Base-by-base conservation (phyloP, 2,888 invertebrate species). In the Trypoxylon attenuatum region DNA sequence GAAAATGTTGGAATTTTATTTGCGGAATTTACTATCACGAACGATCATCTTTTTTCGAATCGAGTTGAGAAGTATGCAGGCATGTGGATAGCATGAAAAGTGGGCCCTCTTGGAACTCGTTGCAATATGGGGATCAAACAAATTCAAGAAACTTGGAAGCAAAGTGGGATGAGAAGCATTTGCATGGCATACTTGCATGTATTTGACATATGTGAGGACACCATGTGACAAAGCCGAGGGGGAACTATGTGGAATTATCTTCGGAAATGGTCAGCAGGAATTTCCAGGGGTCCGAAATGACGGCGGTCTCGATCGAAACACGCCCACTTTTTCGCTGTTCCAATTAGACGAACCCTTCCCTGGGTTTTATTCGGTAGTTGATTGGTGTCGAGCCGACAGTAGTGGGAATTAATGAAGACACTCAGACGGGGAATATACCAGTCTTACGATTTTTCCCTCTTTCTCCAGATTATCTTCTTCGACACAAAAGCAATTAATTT, bases 251-350 rank as follows among this genome's bases (percentile, higher is more conserved):
- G 71, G 71, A 73, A 73, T 74, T 73, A 63, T 52, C 50, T 38
- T 58, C 60, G 59, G 22, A 38, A 63, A 67, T 57, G 67, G 51
- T 46, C 52, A 62, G 46, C 55, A 54, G 55, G 42, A 66, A 68
- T 73, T 66, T 38, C 58, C 64, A 56, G 59, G 52, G 61, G 58
- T 29, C 46, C 55, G 67, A 56, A 69, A 64, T 70, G 71, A 73
- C 72, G 78, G 77, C 75, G 79, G 76, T 77, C 71, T 63, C 72
- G 67, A 72, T 71, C 75, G 70, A 68, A 65, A 62, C 77, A 82
- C 83, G 83, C 82, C 83, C 79, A 82, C 79, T 81, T 82, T 83
- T 82, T 83, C 82, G 77, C 78, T 77, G 82, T 82, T 84, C 81
- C 84, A 83, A 84, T 84, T 82, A 82, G 78, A 71, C 74, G 74